Evolutionary conservation across 2,888 invertebrate species (phyloP), one percentile per base, ranked within the genome.

Genomic region (Drosophila tanythrix): DNA sequence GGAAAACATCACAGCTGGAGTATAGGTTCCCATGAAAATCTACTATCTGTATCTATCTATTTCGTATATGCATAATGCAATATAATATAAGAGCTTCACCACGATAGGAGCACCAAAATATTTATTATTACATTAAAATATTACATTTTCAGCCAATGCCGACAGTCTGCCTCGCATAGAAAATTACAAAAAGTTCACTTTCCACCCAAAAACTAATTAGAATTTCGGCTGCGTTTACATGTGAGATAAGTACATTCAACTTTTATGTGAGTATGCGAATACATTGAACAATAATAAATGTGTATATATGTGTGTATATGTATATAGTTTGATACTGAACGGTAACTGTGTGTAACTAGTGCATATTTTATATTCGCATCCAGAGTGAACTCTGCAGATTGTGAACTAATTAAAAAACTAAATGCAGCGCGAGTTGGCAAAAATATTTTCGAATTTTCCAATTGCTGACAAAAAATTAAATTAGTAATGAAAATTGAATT

Each of bases 401-500:
- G 29, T 35, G 57, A 79, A 83, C 87, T 85, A 85, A 85, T 85
- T 85, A 88, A 79, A 86, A 79, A 87, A 87, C 75, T 78, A 66
- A 56, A 38, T 66, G 57, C 51, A 65, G 57, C 57, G 51, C 36
- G 33, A 58, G 84, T 76, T 71, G 69, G 82, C 82, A 67, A 83
- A 88, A 87, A 87, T 89, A 81, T 88, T 85, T 84, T 81, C 74
- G 69, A 67, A 81, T 83, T 88, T 86, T 86, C 80, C 70, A 76
- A 82, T 76, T 76, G 74, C 70, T 63, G 67, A 62, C 63, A 72
- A 79, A 81, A 78, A 83, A 79, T 69, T 56, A 76, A 85, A 86
- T 85, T 86, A 86, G 89, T 83, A 88, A 79, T 70, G 76, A 69
- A 88, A 83, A 88, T 88, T 76, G 76, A 86, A 86, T 88, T 81